These are phyloP conservation scores for Pseudococcus longispinus DNA, from an alignment of 2,888 invertebrate species.

Conservation along the genomic window DNA sequence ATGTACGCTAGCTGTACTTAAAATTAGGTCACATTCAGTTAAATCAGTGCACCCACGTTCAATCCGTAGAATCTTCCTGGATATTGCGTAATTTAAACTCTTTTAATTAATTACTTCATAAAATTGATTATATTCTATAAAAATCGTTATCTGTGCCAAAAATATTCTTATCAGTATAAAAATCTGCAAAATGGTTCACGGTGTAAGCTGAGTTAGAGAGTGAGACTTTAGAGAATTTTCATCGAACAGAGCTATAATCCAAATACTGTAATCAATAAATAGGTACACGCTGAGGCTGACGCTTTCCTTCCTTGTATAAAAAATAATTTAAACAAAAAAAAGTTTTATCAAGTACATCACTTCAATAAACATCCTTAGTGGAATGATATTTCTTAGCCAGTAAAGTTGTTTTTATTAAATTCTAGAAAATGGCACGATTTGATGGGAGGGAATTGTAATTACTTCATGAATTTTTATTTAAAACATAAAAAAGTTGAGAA, in stretches of 20 bases:
- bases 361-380: neutral
- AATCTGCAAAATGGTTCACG: neutral
- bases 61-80: conserved; percentile 39
- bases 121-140: conserved; percentile 33
- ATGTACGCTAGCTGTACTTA: neutral
- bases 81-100: neutral
- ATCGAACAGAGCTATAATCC: neutral
- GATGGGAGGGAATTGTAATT: no score
- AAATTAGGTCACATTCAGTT: conserved; percentile 37
- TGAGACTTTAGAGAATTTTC: neutral
- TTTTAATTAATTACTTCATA: conserved; percentile 4
- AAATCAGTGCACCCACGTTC: conserved; percentile 37
- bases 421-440: no score
- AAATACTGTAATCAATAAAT: conserved; percentile 1
- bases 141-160: neutral
- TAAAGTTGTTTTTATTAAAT: no score
- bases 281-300: neutral
- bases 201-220: neutral
- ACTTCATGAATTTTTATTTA: no score
- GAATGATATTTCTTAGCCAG: neutral
- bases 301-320: neutral
- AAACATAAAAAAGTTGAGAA: no score
- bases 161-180: neutral
- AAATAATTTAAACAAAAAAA: neutral
- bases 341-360: neutral